A percentile compares a stretch with the other conserved stretches of the same genome.
phyloP scores from a whole-genome alignment of 37 sponge, comb jelly and placozoan genomes.

The Chondrilla cf. caribensis region DNA sequence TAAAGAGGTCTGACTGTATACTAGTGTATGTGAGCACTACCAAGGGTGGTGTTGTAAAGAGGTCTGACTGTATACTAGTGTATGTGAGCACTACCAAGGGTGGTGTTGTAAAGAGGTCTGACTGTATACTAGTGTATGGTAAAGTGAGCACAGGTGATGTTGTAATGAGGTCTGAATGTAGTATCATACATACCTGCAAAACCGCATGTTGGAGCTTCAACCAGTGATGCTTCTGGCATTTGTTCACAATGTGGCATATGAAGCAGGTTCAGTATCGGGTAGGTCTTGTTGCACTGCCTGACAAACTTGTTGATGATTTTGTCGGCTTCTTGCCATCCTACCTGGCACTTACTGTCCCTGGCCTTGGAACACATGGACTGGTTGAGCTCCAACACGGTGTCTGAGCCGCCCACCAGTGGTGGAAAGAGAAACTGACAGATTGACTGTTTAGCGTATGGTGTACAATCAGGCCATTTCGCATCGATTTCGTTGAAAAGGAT shows the following conservation, averaged over 20 bases:
- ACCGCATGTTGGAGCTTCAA: neutral
- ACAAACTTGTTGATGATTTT: neutral
- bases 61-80: too few species aligned
- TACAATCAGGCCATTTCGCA: neutral
- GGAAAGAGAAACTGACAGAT: conserved; percentile 7
- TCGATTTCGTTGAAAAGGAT: neutral
- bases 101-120: too few species aligned
- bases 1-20: too few species aligned
- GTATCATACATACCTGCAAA: conserved; percentile 1
- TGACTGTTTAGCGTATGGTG: neutral
- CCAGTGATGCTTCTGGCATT: neutral
- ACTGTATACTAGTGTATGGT: too few species aligned
- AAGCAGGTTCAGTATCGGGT: neutral
- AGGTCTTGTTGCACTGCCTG: neutral
- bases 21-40: too few species aligned
- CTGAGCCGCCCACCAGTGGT: neutral
- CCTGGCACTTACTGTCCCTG: neutral
- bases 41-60: too few species aligned
- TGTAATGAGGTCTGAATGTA: too few species aligned
- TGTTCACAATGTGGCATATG: neutral
- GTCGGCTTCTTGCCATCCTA: neutral
- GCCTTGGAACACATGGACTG: neutral
- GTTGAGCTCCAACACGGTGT: neutral
- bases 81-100: too few species aligned
- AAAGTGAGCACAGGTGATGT: too few species aligned